Evolutionary conservation across 1,140 invertebrate genomes (phyloP).

Genomic region (Drosophila parabipectinata): DNA sequence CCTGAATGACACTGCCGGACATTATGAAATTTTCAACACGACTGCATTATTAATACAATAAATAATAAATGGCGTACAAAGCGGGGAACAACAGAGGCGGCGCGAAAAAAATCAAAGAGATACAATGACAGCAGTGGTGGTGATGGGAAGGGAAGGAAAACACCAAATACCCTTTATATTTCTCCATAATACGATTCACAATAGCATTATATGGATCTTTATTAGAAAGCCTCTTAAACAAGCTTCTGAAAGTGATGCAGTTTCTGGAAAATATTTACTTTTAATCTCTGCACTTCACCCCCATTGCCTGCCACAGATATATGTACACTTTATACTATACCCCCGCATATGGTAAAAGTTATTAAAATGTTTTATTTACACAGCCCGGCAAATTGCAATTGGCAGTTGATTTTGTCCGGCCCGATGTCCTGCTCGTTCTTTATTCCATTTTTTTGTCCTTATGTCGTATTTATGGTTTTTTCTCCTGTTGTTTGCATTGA

Average conservation of each 20-base stretch:
- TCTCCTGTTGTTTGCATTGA: slow-evolving; percentile 24
- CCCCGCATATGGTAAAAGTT: not conserved
- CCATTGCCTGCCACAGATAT: no score
- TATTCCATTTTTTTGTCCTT: slow-evolving; percentile 3
- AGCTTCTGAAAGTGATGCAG: no score
- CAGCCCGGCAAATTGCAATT: slow-evolving; percentile 47
- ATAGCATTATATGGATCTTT: no score
- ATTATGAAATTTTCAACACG: slow-evolving; percentile 69
- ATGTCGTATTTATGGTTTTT: slow-evolving; percentile 13
- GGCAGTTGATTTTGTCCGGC: slow-evolving; percentile 45
- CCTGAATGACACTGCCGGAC: slow-evolving; percentile 54
- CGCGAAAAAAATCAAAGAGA: slow-evolving; percentile 2
- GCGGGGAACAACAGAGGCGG: slow-evolving; percentile 12
- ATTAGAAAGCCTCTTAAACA: no score
- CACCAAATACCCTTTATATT: no score
- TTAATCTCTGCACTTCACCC: no score
- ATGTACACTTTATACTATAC: not conserved
- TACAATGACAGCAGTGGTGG: not conserved
- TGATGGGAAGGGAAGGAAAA: not conserved
- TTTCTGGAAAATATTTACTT: no score
- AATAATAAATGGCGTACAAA: slow-evolving; percentile 63
- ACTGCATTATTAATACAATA: slow-evolving; percentile 71
- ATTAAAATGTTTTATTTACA: slow-evolving; percentile 50
- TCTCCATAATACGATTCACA: no score
- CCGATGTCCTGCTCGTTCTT: slow-evolving; percentile 13